phyloP scores from a whole-genome alignment of 2,113 vertebrate genomes.

The Loxodonta africana region DNA sequence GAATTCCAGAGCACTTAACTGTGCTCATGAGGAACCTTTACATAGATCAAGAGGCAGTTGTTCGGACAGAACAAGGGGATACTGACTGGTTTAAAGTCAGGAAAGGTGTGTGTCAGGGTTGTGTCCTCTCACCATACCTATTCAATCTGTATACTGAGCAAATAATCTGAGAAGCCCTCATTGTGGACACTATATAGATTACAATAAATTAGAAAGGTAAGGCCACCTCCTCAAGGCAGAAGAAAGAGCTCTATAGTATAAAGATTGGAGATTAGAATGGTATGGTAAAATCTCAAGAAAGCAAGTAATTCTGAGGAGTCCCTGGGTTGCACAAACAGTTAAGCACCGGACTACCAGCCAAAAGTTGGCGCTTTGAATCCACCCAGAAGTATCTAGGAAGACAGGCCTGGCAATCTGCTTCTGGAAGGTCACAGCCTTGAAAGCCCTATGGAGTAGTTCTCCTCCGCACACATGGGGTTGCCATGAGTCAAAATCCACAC shows the following conservation, averaged over 20 bases:
- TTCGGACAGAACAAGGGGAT: no score
- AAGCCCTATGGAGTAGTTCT: neutral
- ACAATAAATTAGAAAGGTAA: constrained; percentile 44
- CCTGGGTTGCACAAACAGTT: neutral
- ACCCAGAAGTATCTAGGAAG: neutral
- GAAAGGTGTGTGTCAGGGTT: no score
- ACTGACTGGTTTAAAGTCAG: no score
- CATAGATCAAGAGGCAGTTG: no score
- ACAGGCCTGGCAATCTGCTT: neutral
- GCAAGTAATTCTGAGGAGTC: neutral
- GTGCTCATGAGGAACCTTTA: no score
- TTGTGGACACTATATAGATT: constrained; percentile 7
- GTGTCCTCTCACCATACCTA: no score
- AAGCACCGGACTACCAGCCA: neutral
- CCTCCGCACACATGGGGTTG: neutral
- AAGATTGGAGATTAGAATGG: neutral
- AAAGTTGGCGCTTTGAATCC: neutral
- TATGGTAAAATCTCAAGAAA: constrained; percentile 22
- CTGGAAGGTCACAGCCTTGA: neutral
- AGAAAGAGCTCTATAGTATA: neutral
- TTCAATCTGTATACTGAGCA: no score
- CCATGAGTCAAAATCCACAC: neutral
- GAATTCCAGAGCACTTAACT: no score
- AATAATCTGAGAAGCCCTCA: neutral
- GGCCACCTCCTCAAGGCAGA: neutral